phyloP scores from a whole-genome alignment of 2,113 vertebrate species.

The Oryctolagus cuniculus region DNA sequence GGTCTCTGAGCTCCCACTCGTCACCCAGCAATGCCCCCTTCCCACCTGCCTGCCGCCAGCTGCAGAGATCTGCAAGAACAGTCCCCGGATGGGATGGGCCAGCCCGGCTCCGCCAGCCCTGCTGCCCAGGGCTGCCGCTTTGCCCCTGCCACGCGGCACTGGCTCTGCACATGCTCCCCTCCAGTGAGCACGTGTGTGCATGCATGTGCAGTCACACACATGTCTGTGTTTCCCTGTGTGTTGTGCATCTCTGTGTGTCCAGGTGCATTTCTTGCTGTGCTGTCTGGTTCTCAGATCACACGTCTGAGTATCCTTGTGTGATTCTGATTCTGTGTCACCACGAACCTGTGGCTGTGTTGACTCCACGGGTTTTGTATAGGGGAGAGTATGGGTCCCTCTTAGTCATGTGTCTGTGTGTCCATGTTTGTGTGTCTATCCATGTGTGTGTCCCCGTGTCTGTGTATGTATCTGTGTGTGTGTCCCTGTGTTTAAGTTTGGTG shows the following conservation, averaged over 20 bases:
- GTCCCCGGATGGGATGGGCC: too few relatives aligned
- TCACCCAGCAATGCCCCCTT: not conserved
- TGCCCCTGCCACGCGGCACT: not conserved
- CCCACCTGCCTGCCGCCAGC: too few relatives aligned
- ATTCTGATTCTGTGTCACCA: not conserved
- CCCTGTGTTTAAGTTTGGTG: not conserved
- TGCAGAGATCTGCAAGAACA: not conserved
- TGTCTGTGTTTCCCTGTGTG: not conserved
- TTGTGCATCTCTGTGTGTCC: not conserved
- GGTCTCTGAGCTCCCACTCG: not conserved
- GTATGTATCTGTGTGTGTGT: not conserved
- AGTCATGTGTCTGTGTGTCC: not conserved
- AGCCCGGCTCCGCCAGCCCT: not conserved
- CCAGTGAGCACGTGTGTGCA: rapidly evolving
- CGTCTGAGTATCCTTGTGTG: not conserved
- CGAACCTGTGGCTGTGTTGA: not conserved
- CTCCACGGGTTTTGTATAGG: not conserved
- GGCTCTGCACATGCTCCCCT: not conserved
- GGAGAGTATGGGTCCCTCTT: not conserved
- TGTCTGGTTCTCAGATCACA: not conserved
- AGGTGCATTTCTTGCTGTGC: not conserved
- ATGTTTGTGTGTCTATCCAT: too few relatives aligned
- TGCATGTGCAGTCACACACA: not conserved
- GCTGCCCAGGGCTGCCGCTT: rapidly evolving
- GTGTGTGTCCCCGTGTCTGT: too few relatives aligned